Evolutionary conservation across 2,888 invertebrate species (phyloP), one percentile per base, ranked within the genome.

Genomic region (Pyrocoelia pectoralis): DNA sequence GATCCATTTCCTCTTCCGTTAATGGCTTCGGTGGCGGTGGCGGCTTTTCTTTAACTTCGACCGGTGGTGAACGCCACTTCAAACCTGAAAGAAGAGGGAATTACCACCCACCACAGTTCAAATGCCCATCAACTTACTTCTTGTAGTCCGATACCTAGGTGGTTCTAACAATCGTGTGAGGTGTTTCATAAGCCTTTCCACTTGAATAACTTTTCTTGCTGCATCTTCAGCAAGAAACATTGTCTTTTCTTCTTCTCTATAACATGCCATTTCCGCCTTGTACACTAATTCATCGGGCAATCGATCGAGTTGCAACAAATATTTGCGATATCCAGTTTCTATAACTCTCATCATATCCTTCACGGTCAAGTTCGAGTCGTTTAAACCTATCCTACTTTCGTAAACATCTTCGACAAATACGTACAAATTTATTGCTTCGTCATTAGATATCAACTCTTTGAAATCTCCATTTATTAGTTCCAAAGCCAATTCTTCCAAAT

Each of bases 391-490:
- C 41, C 88, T 80, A 48, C 83, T 84, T 76, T 88, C 87, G 74
- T 85, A 89, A 24, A 87, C 84, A 74, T 88, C 89, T 74, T 89
- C 87, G 56, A 90, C 83, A 73, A 86, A 86, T 5, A 87, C 81
- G 64, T 83, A 79, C 33, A 89, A 76, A 73, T 86, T 85, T 15
- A 89, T 78, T 28, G 87, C 84, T 8, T 86, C 84, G 29, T 83
- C 81, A 9, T 85, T 83, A 55, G 85, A 85, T 0, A 88, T 82
- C 28, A 84, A 78, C 12, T 85, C 80, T 59, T 84, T 86, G 74
- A 89, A 88, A 46, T 84, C 77, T 0, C 85, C 84, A 62, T 85
- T 79, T 10, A 89, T 78, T 56, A 89, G 80, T 70, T 83, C 81
- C 64, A 82, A 81, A 64, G 88, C 87, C 57, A 85, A 83, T 6